Base-by-base conservation (phyloP, 2,797 vertebrate species). In the Dallia pectoralis region DNA sequence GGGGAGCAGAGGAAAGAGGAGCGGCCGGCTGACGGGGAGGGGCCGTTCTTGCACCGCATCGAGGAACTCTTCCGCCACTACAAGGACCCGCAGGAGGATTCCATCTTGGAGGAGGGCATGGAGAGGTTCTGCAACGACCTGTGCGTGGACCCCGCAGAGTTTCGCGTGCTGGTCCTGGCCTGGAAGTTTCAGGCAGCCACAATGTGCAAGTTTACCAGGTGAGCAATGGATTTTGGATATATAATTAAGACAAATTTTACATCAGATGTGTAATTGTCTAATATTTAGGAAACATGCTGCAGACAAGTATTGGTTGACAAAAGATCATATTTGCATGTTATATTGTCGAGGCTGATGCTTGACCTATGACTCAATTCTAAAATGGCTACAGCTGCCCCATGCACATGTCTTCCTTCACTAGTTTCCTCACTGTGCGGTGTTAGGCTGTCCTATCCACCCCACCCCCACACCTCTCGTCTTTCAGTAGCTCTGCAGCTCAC, bases 191-290 rank as follows among this genome's bases (percentile, higher is more conserved):
- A 99, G 92, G 98, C 98, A 72, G 98, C 97, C 81, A 99, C 98
- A 78, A 99, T 99, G 98, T 99, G 98, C 96, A 98, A 96, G 93
- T 99, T 99, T 92, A 99, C 97, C 88, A 96, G 97, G 98, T 99
- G 87, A 91, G 93, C 7, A 16, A 64, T 16, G 29, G 62, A 16
- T 30, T 64, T 29, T 29, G 62, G 61, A 29, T 2, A 14, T 29
- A 32, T 32, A 16, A 30, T 9, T 6, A 2, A 64, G 15, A n/a
- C 15, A 1, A 64, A 12, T 32, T 7, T 16, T 30, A 30, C 30
- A 64, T 18, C 30, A 19, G n/a, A 64, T 33, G 16, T 63, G 15
- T 32, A 32, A 6, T 33, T 19, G 30, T 16, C 62, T 32, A 29
- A 32, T 64, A 33, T 69, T 29, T n/a, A 69, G 48, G 14, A 30